phyloP scores from a whole-genome alignment of 2,113 vertebrate species.

The Myodes glareolus region DNA sequence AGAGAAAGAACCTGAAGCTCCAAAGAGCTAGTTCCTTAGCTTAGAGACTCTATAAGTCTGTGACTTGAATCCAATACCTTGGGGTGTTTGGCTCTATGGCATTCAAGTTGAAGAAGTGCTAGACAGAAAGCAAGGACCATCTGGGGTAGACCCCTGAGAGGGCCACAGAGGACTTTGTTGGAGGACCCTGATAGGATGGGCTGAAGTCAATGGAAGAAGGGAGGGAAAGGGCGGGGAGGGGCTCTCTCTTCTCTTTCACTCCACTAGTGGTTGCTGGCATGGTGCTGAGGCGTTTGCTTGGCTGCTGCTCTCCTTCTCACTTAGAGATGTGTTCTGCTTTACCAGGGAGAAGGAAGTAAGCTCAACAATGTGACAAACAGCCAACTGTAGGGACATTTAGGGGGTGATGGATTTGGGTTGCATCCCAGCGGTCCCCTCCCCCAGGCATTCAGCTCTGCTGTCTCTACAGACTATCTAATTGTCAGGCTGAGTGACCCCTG shows the following conservation, averaged over 20 bases:
- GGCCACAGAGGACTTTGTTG: neutral
- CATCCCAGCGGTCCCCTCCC: neutral
- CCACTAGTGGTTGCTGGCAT: fast-evolving
- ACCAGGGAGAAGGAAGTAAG: neutral
- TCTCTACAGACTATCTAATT: neutral
- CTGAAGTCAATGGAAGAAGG: neutral
- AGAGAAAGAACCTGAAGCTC: neutral
- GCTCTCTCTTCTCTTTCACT: neutral
- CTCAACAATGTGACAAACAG: neutral
- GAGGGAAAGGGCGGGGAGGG: neutral
- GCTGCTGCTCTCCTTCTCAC: too few species aligned
- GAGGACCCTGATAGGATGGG: neutral
- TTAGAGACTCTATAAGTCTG: neutral
- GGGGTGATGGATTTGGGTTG: neutral
- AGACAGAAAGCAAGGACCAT: neutral
- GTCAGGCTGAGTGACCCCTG: neutral
- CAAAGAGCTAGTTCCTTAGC: neutral
- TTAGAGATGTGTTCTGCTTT: neutral
- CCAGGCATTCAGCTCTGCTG: neutral
- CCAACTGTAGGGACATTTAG: too few species aligned
- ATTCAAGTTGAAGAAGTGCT: fast-evolving
- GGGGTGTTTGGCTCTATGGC: neutral
- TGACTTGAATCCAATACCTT: neutral
- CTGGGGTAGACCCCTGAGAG: neutral
- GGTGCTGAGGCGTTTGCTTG: neutral